These are phyloP conservation scores for Tyrannus savana DNA, from an alignment of 2,113 vertebrate genomes.

Conservation along the genomic window DNA sequence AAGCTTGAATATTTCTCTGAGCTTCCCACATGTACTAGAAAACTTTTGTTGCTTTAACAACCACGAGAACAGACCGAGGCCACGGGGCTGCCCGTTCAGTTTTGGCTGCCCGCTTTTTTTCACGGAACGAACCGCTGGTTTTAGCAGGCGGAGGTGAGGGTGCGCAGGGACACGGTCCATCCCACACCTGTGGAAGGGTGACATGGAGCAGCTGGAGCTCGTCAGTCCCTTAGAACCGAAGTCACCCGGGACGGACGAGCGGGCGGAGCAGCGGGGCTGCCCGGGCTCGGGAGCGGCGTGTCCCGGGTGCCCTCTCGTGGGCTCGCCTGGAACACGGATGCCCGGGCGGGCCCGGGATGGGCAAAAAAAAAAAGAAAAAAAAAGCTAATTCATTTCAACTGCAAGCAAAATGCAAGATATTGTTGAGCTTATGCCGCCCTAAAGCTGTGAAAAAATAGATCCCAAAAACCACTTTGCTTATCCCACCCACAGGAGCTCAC, in stretches of 20 bases:
- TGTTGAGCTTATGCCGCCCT: rapidly evolving
- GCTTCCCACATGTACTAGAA: rapidly evolving
- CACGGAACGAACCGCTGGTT: rapidly evolving
- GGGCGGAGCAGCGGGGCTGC: not conserved
- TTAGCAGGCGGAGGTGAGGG: rapidly evolving
- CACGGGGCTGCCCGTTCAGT: rapidly evolving
- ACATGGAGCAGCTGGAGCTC: not conserved
- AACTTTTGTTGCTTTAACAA: rapidly evolving
- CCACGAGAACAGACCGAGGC: rapidly evolving
- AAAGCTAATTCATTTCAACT: rapidly evolving
- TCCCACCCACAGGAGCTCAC: rapidly evolving
- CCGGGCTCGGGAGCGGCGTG: not conserved
- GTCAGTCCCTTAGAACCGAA: rapidly evolving
- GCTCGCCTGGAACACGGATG: not conserved
- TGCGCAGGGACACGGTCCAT: rapidly evolving
- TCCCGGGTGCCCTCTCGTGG: constrained; percentile 26
- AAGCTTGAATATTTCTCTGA: not conserved
- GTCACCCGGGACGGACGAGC: rapidly evolving
- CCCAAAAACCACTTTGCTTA: rapidly evolving
- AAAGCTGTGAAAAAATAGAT: not conserved
- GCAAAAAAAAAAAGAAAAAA: too few relatives aligned
- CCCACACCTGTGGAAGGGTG: not conserved
- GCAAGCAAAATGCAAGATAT: rapidly evolving
- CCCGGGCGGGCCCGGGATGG: rapidly evolving
- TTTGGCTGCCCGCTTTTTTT: rapidly evolving